Base-by-base conservation (phyloP, 2,797 vertebrate species). In the Limosa lapponica region DNA sequence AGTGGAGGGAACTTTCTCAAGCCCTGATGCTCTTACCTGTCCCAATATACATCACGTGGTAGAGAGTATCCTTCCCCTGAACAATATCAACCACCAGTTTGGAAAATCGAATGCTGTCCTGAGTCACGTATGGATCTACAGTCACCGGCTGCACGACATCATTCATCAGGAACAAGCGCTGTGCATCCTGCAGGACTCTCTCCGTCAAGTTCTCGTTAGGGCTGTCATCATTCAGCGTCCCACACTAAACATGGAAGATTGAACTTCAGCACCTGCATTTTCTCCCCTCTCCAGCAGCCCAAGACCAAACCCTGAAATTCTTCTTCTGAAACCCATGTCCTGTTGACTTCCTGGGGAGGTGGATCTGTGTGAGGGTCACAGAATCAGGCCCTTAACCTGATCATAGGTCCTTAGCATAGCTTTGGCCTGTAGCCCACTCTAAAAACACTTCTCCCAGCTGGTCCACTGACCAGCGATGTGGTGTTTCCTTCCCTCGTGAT, bases 11-110 rank as follows among this genome's bases (percentile, higher is more conserved):
- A 28, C 16, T 52, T 41, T 49, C 44, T 49, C 37, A 73, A 81
- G 39, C 34, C 30, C 18, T 74, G 24, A 32, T 11, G 27, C 28
- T 87, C 98, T 96, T 73, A 99, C 99, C 99, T n/a, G 99, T 99
- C 95, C 99, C 99, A 82, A 99, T 99, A 97, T 99, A 99, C 97
- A 99, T 99, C 73, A 99, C 99, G 1, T 99, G 99, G 96, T 99
- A 99, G 75, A 99, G 98, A 2, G 98, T 99, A 94, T 99, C 99
- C 97, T 99, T 99, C 90, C 99, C 99, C 97, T 99, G 99, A 90
- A 99, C 99, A 12, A 99, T 99, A 96, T 99, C 99, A 95, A 99
- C 99, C 7, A 99, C 99, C 70, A 99, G 97, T 84, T 98, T 99
- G 90, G 99, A 99, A 96, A 99, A 99, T 28, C 99, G 99, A 51